A percentile compares a stretch with the other conserved stretches of the same genome.
Conservation (phyloP, 2,113 vertebrate species). For the Pavo muticus region DNA sequence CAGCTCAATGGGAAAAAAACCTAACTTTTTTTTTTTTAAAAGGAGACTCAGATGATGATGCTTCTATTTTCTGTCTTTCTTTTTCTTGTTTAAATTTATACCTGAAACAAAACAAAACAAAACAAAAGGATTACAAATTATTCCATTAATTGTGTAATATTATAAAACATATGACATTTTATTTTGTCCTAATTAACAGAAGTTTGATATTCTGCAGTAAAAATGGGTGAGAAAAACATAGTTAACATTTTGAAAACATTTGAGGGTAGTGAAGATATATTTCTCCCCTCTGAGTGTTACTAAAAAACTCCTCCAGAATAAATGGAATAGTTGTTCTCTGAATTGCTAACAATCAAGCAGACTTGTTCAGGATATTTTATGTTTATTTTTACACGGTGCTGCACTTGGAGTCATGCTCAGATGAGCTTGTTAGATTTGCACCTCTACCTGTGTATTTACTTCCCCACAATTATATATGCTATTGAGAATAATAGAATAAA, state of each 20-base stretch:
- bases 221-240: background rate
- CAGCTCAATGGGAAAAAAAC: background rate
- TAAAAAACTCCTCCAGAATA: background rate
- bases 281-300: background rate
- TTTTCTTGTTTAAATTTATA: background rate
- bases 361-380: background rate
- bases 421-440: background rate
- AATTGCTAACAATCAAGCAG: background rate
- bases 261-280: background rate
- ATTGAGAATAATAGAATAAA: background rate
- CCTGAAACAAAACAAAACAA: background rate
- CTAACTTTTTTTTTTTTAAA: background rate
- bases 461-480: background rate
- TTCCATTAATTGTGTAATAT: background rate
- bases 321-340: background rate
- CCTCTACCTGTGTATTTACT: background rate
- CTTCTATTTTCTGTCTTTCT: background rate
- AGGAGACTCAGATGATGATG: background rate
- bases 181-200: background rate
- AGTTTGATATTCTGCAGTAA: background rate
- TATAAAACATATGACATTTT: background rate
- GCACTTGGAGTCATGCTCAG: background rate
- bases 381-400: background rate
- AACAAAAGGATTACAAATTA: background rate
- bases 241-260: constrained; percentile 14